Evolutionary conservation across 2,113 vertebrate genomes (phyloP), one percentile per base, ranked within the genome.

Genomic region (Typhlomys cinereus): DNA sequence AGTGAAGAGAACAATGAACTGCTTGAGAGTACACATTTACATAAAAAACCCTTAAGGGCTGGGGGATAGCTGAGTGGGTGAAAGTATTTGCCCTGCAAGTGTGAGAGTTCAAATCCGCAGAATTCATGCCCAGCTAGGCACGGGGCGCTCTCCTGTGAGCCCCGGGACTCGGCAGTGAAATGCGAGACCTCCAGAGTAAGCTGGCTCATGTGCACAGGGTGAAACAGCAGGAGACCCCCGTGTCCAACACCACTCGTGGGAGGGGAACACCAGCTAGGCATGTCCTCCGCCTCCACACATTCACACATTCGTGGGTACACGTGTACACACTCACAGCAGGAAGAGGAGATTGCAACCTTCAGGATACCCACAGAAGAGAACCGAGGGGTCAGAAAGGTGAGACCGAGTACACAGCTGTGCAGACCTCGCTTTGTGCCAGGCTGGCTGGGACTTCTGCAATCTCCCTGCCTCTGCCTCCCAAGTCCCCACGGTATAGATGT

Each of bases 21-120:
- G 78, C 64, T 94, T 96, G 80, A 57, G 54, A 80, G 70, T 29
- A n/a, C n/a, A n/a, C n/a, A n/a, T n/a, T n/a, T n/a, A n/a, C n/a
- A n/a, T n/a, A n/a, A n/a, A n/a, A n/a, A n/a, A n/a, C n/a, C n/a
- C n/a, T n/a, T n/a, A 44, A 39, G 18, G 57, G 54, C 39, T 61
- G 29, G 12, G 44, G 61, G 57, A 44, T 62, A 29, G 41, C 39
- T 81, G 10, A 2, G 31, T 31, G 11, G 29, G 27, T 44, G 34
- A 44, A 46, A 7, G 29, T 62, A 54, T 11, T 81, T 80, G 59
- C 57, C 34, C 5, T 81, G 5, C 59, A 34, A 46, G 31, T 2
- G 27, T 64, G 57, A n/a, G 59, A 46, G 39, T 81, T 64, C 41
- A 46, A n/a, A 12, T 61, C 52, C 39, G 39, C 57, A 81, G 78